Percentiles rank a stretch among this genome's conserved stretches.
These are phyloP conservation scores for Ellobium chinense DNA, from an alignment of 2,888 invertebrate species.

Conservation along the genomic window DNA sequence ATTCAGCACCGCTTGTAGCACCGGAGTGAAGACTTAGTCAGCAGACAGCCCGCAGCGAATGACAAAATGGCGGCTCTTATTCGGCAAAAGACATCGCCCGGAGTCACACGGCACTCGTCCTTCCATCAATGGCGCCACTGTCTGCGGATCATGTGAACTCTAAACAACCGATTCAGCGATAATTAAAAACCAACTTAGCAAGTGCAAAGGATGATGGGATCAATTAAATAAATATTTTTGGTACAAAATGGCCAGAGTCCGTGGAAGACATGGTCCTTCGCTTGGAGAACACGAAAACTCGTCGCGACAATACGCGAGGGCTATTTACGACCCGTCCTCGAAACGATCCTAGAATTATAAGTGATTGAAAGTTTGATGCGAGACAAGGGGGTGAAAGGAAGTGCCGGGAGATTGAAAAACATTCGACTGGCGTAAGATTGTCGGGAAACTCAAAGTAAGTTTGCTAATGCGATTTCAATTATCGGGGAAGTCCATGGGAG, in stretches of 20 bases:
- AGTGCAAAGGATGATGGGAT: constrained; percentile 42
- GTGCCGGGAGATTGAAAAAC: constrained; percentile 20
- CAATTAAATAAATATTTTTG: constrained; percentile 54
- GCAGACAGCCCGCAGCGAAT: constrained; percentile 6
- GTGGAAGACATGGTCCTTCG: constrained; percentile 24
- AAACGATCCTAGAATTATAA: constrained; percentile 23
- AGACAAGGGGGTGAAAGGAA: constrained; percentile 5
- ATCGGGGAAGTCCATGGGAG: constrained; percentile 8
- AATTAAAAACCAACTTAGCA: constrained; percentile 53
- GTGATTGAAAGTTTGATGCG: neutral
- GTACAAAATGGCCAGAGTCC: constrained; percentile 48
- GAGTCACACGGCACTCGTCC: constrained; percentile 20
- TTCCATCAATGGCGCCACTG: neutral
- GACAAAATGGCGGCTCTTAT: constrained; percentile 16
- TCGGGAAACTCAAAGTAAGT: constrained; percentile 29
- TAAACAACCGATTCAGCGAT: constrained; percentile 51
- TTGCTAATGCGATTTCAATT: constrained; percentile 43
- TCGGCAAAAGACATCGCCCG: constrained; percentile 22
- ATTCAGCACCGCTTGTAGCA: neutral
- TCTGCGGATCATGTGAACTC: constrained; percentile 22
- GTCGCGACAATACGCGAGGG: constrained; percentile 10
- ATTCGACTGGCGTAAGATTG: constrained; percentile 24
- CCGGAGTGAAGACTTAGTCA: constrained; percentile 9
- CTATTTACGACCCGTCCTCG: constrained; percentile 32
- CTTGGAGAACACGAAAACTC: neutral